These are phyloP conservation scores for Xenopus petersii DNA, from an alignment of 2,797 vertebrate species.

Conservation along the genomic window DNA sequence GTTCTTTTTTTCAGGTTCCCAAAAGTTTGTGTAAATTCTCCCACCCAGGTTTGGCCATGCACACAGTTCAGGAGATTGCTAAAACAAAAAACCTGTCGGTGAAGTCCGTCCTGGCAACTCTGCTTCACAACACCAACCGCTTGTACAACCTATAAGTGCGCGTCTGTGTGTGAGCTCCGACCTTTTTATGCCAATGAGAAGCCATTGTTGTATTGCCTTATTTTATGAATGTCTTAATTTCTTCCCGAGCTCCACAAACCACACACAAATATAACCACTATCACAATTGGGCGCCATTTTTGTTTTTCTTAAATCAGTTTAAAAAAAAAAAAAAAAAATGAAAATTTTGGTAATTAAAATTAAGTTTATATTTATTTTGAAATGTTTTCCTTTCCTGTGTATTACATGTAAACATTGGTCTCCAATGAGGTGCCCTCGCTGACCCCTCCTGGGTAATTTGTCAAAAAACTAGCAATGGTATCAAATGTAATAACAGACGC, in stretches of 20 bases:
- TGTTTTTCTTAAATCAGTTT: background rate
- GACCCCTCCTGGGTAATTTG: no score
- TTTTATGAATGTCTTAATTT: background rate
- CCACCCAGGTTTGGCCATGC: slow-evolving; percentile 80
- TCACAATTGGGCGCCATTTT: background rate
- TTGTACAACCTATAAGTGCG: slow-evolving; percentile 65
- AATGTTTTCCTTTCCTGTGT: no score
- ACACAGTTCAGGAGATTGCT: slow-evolving; percentile 79
- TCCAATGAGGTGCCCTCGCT: no score
- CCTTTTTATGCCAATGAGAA: background rate
- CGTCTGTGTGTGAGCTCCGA: background rate
- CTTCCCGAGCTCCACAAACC: background rate
- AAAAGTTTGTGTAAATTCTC: slow-evolving; percentile 69
- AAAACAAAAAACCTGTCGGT: slow-evolving; percentile 71
- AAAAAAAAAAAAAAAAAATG: background rate
- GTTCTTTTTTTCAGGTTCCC: slow-evolving; percentile 67
- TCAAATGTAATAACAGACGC: no score
- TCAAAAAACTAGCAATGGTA: no score
- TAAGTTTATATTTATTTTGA: no score
- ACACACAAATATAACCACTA: background rate
- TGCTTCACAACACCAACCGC: slow-evolving; percentile 74
- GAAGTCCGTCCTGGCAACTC: slow-evolving; percentile 61
- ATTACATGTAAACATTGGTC: no score
- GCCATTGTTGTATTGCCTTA: background rate
- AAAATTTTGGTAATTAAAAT: no score